Base-by-base conservation (phyloP, 2,113 vertebrate species). In the Podilymbus podiceps region DNA sequence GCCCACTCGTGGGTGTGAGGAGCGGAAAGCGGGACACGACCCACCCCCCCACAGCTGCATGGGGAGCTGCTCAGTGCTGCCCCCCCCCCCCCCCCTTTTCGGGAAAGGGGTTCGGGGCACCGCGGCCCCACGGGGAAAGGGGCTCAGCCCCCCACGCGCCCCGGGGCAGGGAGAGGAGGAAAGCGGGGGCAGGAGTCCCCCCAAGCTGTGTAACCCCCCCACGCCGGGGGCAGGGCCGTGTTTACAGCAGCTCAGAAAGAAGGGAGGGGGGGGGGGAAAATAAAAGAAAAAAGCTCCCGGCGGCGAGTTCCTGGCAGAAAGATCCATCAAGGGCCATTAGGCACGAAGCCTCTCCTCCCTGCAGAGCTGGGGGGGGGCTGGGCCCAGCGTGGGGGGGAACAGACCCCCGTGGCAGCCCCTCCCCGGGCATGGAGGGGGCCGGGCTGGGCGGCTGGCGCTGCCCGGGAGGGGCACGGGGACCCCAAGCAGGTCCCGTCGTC, bases 311-410 rank as follows among this genome's bases (percentile, higher is more conserved):
- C 93, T 91, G 95, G 93, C 85, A 93, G 46, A 55, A 74, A 69
- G 66, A 82, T 74, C 95, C 90, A 96, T 94, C 84, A 91, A 82
- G 27, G 50, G 90, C 95, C 95, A 96, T 96, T 96, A 93, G 35
- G 40, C 16, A 28, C 8, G 1, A 13, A 60, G 15, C 9, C 2
- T 16, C 67, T 77, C 74, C 69, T 40, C 84, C 55, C 83, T 30
- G 68, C 44, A 6, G 19, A 42, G 42, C 42, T 13, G 9, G 42
- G 42, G 42, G 42, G n/a, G n/a, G n/a, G n/a, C n/a, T n/a, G n/a
- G n/a, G n/a, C 42, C 42, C 42, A 42, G 44, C 28, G 5, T 16
- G 2, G 0, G 6, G 28, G n/a, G 42, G 16, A 10, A 6, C 50
- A 63, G 40, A 20, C 6, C 19, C 9, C 67, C 67, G 12, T 6